Percentiles rank a stretch among this genome's conserved stretches.
Evolutionary conservation across 2,113 vertebrate species (phyloP).

Genomic region (Trematomus loennbergii): DNA sequence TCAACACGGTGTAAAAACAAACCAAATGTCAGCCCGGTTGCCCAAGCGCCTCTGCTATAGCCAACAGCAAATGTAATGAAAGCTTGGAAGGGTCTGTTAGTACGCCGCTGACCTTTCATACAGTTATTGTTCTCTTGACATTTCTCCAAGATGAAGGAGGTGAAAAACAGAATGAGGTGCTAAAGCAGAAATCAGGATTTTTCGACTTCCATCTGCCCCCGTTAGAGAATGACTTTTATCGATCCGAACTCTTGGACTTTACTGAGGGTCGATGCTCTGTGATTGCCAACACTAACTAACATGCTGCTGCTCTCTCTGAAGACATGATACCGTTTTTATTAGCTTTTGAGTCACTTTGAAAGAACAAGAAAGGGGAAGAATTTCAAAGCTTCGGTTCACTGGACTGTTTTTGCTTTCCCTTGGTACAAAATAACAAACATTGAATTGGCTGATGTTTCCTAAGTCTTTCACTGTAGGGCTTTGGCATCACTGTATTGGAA

Average conservation of each 20-base stretch:
- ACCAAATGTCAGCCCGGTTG: conserved; percentile 85
- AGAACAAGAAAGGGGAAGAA: conserved; percentile 43
- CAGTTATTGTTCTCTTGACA: conserved; percentile 84
- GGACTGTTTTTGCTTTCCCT: conserved; percentile 30
- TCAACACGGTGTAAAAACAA: conserved; percentile 85
- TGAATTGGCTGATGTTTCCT: background rate
- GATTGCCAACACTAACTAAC: conserved; percentile 83
- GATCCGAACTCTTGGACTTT: conserved; percentile 78
- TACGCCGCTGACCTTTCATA: conserved; percentile 82
- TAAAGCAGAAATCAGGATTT: conserved; percentile 71
- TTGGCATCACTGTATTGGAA: conserved; percentile 8
- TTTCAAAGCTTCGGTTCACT: conserved; percentile 26
- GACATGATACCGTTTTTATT: conserved; percentile 73
- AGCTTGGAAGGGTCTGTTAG: conserved; percentile 83
- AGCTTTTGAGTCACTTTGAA: conserved; percentile 62
- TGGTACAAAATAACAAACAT: conserved; percentile 15
- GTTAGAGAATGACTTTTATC: conserved; percentile 82
- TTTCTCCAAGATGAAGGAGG: conserved; percentile 80
- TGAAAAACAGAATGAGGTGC: conserved; percentile 70
- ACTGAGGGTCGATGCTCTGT: conserved; percentile 75
- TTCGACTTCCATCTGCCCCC: conserved; percentile 61
- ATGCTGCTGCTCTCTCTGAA: conserved; percentile 67
- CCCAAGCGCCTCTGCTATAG: conserved; percentile 74
- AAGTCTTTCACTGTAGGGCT: background rate
- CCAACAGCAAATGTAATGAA: conserved; percentile 82